Percentiles rank a stretch among this genome's conserved stretches.
Evolutionary conservation across 2,888 invertebrate genomes (phyloP).

Genomic region (Callyntrura guangdongensis): DNA sequence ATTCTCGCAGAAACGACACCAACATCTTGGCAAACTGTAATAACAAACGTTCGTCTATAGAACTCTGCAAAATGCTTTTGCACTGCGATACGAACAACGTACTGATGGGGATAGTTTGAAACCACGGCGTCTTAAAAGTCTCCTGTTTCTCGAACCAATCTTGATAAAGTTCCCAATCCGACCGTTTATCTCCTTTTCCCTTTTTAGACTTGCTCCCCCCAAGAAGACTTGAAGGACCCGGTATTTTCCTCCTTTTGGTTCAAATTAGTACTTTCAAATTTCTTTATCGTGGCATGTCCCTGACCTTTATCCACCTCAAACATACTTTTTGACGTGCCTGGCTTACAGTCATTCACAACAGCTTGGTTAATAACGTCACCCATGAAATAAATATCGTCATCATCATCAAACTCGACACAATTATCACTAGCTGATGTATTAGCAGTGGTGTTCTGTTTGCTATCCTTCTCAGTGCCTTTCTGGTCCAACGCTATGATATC

Average conservation of each 20-base stretch:
- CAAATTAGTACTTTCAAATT: neutral
- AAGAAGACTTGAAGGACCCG: neutral
- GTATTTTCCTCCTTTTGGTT: neutral
- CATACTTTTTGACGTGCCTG: neutral
- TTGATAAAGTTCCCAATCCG: constrained; percentile 51
- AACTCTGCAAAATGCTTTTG: neutral
- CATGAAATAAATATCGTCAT: neutral
- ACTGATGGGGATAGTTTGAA: constrained; percentile 60
- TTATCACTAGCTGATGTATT: too few species aligned
- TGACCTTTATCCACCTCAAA: neutral
- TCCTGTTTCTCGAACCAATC: neutral
- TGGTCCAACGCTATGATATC: constrained; percentile 28
- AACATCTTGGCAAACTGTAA: constrained; percentile 31
- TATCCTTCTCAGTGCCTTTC: neutral
- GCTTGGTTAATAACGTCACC: neutral
- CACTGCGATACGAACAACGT: constrained; percentile 9
- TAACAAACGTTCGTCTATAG: constrained; percentile 10
- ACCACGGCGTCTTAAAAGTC: constrained; percentile 60
- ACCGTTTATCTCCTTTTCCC: neutral
- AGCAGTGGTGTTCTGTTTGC: neutral
- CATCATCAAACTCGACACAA: constrained; percentile 12
- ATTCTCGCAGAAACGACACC: constrained; percentile 31
- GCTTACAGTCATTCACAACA: neutral
- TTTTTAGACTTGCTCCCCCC: neutral
- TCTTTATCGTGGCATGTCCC: neutral